Evolutionary conservation across 2,113 vertebrate genomes (phyloP).

Genomic region (Thalassoma bifasciatum): DNA sequence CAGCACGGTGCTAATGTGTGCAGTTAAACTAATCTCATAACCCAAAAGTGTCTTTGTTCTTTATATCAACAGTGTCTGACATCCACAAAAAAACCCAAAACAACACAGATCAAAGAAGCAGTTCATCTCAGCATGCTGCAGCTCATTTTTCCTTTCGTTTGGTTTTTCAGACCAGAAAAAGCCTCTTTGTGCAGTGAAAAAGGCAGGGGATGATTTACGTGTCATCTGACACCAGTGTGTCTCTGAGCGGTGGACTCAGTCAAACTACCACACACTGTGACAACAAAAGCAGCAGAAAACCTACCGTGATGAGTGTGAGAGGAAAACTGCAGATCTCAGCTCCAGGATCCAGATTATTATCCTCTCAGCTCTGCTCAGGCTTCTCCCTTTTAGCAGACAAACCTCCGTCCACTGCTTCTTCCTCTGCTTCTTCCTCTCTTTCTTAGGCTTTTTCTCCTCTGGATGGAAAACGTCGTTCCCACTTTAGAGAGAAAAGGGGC

Average conservation of each 20-base stretch:
- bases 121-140: background rate
- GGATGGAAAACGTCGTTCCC: slow-evolving; percentile 53
- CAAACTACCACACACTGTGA: slow-evolving; percentile 34
- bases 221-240: slow-evolving; percentile 68
- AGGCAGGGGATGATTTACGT: background rate
- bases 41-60: background rate
- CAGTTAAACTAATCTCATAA: slow-evolving; percentile 11
- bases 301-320: slow-evolving; percentile 34
- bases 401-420: background rate
- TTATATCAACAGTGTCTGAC: background rate
- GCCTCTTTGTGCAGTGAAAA: background rate
- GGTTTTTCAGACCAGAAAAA: background rate
- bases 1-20: background rate
- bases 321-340: background rate
- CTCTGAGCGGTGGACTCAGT: slow-evolving; percentile 30
- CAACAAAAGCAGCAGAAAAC: slow-evolving; percentile 29
- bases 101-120: too few species aligned
- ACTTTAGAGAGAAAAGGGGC: slow-evolving; percentile 27
- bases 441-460: slow-evolving; percentile 27
- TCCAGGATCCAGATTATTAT: background rate
- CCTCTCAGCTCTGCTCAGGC: background rate
- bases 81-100: background rate
- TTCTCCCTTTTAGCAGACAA: slow-evolving; percentile 1
- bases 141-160: background rate
- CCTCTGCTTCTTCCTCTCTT: too few species aligned